Base-by-base conservation (phyloP, 2,797 vertebrate species). In the Phataginus tricuspis region DNA sequence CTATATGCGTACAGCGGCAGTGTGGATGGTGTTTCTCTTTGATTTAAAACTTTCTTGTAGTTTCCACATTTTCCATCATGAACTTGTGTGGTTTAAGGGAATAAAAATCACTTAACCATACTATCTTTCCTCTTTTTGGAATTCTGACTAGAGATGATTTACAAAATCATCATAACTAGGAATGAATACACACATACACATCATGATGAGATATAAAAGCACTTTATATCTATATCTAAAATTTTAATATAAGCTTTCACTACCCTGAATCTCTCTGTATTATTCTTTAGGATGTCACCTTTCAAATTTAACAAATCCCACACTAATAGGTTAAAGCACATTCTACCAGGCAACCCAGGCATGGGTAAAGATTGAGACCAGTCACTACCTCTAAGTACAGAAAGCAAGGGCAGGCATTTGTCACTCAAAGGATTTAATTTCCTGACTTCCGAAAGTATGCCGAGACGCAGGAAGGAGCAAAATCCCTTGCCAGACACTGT, bases 361-460 rank as follows among this genome's bases (percentile, higher is more conserved):
- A 75, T 29, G 5, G 4, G 55, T 63, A 53, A 79, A 80, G 5
- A 90, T 49, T 83, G 51, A 79, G 64, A 66, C 53, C 18, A 39
- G 27, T 82, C 66, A 95, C 34, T 66, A 63, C 13, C 16, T 69
- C 51, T 64, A 89, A 84, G 21, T 14, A 82, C 34, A 95, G 29
- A 71, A 94, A 88, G 34, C 2, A 79, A 95, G 49, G 49, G 64
- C 11, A 71, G 29, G 23, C 29, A 31, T 45, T 85, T 93, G 42
- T 86, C 55, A 84, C 21, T 19, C 39, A 79, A 61, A 82, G 53
- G 8, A 82, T 82, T 97, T 93, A 92, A 96, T 93, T 80, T 90
- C 49, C 53, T 95, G 78, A 92, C 64, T 68, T 78, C 23, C 63
- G 63, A 69, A 53, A 68, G 15, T 72, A 75, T 88, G 15, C 37